Conservation (phyloP, 2,113 vertebrate genomes). For the Channa argus region DNA sequence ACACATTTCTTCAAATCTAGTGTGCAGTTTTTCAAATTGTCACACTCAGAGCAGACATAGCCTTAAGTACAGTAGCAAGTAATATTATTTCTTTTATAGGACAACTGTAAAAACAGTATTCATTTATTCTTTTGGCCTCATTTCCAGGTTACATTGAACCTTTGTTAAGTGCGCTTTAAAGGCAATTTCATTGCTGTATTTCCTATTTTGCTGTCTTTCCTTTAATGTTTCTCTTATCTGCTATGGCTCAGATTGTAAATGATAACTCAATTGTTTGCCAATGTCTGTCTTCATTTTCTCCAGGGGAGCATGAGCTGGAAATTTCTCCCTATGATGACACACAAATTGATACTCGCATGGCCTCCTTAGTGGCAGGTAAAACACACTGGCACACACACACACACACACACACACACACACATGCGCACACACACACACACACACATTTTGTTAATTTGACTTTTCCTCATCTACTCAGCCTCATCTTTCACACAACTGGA, state of each 20-base stretch:
- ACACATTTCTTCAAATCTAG: too few species aligned
- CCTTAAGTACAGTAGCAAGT: too few species aligned
- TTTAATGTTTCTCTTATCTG: not conserved
- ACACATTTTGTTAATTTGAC: not conserved
- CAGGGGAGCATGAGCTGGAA: slow-evolving; percentile 76
- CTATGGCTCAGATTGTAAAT: not conserved
- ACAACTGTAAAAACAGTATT: too few species aligned
- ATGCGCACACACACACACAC: too few species aligned
- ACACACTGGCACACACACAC: slow-evolving; percentile 5
- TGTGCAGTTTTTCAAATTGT: too few species aligned
- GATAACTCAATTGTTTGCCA: not conserved
- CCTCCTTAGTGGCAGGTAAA: slow-evolving; percentile 77
- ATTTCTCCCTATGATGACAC: slow-evolving; percentile 74
- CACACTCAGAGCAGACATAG: too few species aligned
- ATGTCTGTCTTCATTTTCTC: not conserved
- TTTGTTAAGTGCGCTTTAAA: too few species aligned
- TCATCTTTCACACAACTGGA: slow-evolving; percentile 74
- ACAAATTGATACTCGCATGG: slow-evolving; percentile 68
- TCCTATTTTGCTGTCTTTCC: too few species aligned
- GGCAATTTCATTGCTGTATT: too few species aligned
- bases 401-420: slow-evolving; percentile 4
- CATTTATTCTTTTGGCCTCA: too few species aligned
- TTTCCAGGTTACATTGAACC: too few species aligned
- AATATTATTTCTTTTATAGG: too few species aligned
- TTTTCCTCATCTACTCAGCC: slow-evolving; percentile 34